These are phyloP conservation scores for Leptobrachium ailaonicum DNA, from an alignment of 2,113 vertebrate species.

Conservation along the genomic window DNA sequence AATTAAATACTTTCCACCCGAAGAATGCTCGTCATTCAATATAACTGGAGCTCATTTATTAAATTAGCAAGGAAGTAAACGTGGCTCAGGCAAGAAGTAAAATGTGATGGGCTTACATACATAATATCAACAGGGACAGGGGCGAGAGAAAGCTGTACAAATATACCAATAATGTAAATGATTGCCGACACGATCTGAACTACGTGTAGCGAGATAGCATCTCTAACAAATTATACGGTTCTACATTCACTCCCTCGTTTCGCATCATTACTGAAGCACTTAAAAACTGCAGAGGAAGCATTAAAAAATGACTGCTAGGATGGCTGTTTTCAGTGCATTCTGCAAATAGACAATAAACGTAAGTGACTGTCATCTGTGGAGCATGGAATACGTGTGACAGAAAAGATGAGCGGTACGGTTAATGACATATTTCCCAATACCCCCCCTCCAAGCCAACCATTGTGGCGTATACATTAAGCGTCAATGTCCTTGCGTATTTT, in stretches of 20 bases:
- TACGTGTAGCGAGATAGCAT: constrained; percentile 15
- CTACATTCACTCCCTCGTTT: constrained; percentile 40
- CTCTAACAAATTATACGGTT: constrained; percentile 34
- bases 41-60: too few species aligned
- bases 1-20: too few species aligned
- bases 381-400: constrained; percentile 37
- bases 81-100: too few species aligned
- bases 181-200: constrained; percentile 22
- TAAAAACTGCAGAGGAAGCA: constrained; percentile 44
- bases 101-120: too few species aligned
- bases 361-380: constrained; percentile 43
- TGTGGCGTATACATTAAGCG: constrained; percentile 8
- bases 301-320: constrained; percentile 36
- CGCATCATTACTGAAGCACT: constrained; percentile 50
- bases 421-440: constrained; percentile 47
- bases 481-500: constrained; percentile 1
- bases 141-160: neutral
- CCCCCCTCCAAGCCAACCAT: constrained; percentile 30
- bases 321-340: constrained; percentile 27
- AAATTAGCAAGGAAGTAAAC: too few species aligned
- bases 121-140: too few species aligned
- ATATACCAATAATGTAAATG: constrained; percentile 36
- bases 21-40: too few species aligned
- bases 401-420: constrained; percentile 26
- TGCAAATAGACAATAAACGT: constrained; percentile 47